Evolutionary conservation across 2,797 vertebrate species (phyloP), one percentile per base, ranked within the genome.

Genomic region (Microctenopoma lineatum): DNA sequence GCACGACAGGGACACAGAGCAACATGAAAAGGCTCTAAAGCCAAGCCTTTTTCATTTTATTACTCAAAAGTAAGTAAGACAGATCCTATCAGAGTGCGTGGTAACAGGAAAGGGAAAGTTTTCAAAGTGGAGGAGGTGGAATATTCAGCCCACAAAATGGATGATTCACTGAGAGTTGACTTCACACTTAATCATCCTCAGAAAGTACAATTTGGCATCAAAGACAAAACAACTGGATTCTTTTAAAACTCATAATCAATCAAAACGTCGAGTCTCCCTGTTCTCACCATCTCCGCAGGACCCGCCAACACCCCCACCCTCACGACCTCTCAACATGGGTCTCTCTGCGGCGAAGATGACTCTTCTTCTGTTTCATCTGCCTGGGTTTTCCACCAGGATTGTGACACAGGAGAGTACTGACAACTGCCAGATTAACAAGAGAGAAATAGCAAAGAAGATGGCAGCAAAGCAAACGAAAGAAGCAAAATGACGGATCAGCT

Each of bases 81-180:
- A 45, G 25, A 51, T 15, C 15, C 26, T 10, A 59, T 12, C 32
- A 45, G 39, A 51, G 21, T 10, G 41, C 44, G 4, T 6, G 0
- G 21, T 62, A 39, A 57, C 59, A 67, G 70, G 51, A 82, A 70
- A 66, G 41, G 25, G 73, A 65, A 63, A 62, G 59, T 77, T 75
- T 73, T 41, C 9, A 29, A 15, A 61, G 50, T 36, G n/a, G 63
- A 29, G 46, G 38, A 61, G 66, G 53, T 4, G 44, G 38, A 70
- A 69, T 38, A 32, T 64, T 41, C 41, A 66, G 1, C 15, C 60
- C 26, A 36, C 64, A 72, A 70, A 78, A 73, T 44, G 46, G 47
- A 73, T 75, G 85, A 80, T 47, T 75, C 55, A 68, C 29, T 61
- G 38, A 52, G 3, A 60, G 51, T 50, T 7, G 6, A 27, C 42